Evolutionary conservation across 2,888 invertebrate genomes (phyloP).

Genomic region (Pemphredon lugubris): DNA sequence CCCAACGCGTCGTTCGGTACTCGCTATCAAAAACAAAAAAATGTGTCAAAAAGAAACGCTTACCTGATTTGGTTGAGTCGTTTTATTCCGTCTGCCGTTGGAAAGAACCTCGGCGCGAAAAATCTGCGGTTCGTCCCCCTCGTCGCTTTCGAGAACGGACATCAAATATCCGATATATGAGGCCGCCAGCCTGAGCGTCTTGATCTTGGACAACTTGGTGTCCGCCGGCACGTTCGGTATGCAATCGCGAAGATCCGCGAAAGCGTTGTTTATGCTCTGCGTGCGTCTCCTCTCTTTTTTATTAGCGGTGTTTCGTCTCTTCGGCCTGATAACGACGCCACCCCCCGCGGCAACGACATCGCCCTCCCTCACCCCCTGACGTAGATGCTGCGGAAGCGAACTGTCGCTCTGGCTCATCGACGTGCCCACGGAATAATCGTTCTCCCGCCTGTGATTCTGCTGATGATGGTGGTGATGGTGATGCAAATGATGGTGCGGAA

Average conservation of each 20-base stretch:
- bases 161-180: constrained; percentile 96
- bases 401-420: constrained; percentile 34
- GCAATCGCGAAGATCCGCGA: constrained; percentile 94
- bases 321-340: constrained; percentile 77
- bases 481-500: constrained; percentile 43
- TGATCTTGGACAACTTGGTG: constrained; percentile 97
- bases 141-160: constrained; percentile 93
- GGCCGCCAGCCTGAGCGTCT: constrained; percentile 95
- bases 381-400: constrained; percentile 61
- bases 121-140: constrained; percentile 88
- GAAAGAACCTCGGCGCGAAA: constrained; percentile 92
- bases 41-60: too few relatives aligned
- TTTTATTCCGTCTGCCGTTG: constrained; percentile 75
- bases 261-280: constrained; percentile 97
- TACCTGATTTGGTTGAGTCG: constrained; percentile 71
- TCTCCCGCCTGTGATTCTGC: constrained; percentile 45
- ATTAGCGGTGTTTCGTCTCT: constrained; percentile 93
- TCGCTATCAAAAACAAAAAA: too few relatives aligned
- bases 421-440: constrained; percentile 41
- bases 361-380: constrained; percentile 58
- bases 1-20: too few relatives aligned
- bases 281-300: constrained; percentile 96
- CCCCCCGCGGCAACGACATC: too few relatives aligned
- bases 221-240: constrained; percentile 98
- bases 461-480: constrained; percentile 48